Percentiles rank a stretch among this genome's conserved stretches.
Evolutionary conservation across 1,140 invertebrate species (phyloP).

Genomic region (Notospermus geniculatus): DNA sequence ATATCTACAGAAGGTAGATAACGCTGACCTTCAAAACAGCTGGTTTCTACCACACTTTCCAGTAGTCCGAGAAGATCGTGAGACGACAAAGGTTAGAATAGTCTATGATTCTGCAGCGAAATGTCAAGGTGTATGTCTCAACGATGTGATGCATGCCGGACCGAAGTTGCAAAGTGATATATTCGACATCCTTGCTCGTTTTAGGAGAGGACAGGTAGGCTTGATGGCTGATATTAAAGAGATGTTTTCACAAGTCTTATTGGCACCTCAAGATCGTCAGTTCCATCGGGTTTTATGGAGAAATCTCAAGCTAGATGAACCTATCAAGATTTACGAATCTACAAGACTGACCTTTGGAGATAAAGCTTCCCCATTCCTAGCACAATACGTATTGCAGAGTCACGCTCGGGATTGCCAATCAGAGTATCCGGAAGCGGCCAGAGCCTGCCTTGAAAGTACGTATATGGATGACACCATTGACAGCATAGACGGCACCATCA

Average conservation of each 20-base stretch:
- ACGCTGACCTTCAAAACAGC: too few relatives aligned
- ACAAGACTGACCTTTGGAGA: slow-evolving; percentile 19
- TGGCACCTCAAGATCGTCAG: slow-evolving; percentile 1
- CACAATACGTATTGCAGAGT: slow-evolving; percentile 13
- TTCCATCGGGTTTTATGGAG: slow-evolving; percentile 18
- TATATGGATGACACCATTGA: slow-evolving; percentile 11
- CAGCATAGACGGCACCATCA: too few relatives aligned
- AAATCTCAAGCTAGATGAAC: neutral
- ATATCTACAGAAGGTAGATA: neutral
- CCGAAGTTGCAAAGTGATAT: slow-evolving; percentile 48
- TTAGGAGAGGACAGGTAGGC: slow-evolving; percentile 23
- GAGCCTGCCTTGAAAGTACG: neutral
- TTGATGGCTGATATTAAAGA: slow-evolving; percentile 21
- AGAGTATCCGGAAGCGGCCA: neutral
- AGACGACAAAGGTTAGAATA: slow-evolving; percentile 22
- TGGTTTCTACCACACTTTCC: slow-evolving; percentile 24
- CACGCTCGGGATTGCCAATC: neutral
- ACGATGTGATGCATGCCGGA: slow-evolving; percentile 27
- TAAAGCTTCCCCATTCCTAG: slow-evolving; percentile 15
- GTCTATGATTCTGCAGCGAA: slow-evolving; percentile 22
- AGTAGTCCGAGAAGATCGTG: slow-evolving; percentile 9
- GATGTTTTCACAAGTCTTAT: slow-evolving; percentile 19
- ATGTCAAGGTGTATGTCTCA: slow-evolving; percentile 12
- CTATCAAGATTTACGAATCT: slow-evolving; percentile 12
- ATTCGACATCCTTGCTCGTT: slow-evolving; percentile 25